phyloP scores from a whole-genome alignment of 1,140 invertebrate species.

The Drosophila kepulauana region DNA sequence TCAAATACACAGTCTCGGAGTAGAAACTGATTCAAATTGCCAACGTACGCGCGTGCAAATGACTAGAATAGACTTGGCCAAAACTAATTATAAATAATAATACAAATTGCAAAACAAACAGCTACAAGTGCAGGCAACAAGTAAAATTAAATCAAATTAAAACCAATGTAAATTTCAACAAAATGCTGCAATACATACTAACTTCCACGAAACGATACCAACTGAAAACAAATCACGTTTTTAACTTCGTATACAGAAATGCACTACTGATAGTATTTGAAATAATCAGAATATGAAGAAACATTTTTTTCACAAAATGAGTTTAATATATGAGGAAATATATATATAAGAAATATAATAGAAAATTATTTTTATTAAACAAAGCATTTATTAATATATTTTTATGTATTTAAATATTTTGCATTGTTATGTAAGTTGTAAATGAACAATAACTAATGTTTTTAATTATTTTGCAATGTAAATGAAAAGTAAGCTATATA shows the following conservation, averaged over 20 bases:
- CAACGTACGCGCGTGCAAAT: conserved; percentile 24
- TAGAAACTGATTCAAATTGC: conserved; percentile 5
- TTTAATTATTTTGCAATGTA: no score
- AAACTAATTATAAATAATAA: conserved; percentile 9
- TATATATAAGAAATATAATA: no score
- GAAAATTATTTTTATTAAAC: no score
- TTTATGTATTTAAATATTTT: no score
- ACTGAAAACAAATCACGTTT: conserved; percentile 12
- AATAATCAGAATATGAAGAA: conserved; percentile 11
- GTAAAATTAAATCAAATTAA: conserved; percentile 18
- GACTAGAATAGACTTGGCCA: conserved; percentile 11
- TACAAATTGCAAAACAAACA: conserved; percentile 25
- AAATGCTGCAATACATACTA: conserved; percentile 17
- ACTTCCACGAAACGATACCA: conserved; percentile 7
- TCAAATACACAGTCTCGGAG: not conserved
- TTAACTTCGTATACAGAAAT: conserved; percentile 1
- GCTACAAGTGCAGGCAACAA: not conserved
- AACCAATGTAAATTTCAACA: conserved; percentile 11
- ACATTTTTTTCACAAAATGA: no score
- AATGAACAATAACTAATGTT: no score
- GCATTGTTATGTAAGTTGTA: no score
- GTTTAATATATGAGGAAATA: no score
- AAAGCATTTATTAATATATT: no score
- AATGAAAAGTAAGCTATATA: no score
- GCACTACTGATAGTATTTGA: conserved; percentile 2